Evolutionary conservation across 2,797 vertebrate species (phyloP), one percentile per base, ranked within the genome.

Genomic region (Nyctibius grandis): DNA sequence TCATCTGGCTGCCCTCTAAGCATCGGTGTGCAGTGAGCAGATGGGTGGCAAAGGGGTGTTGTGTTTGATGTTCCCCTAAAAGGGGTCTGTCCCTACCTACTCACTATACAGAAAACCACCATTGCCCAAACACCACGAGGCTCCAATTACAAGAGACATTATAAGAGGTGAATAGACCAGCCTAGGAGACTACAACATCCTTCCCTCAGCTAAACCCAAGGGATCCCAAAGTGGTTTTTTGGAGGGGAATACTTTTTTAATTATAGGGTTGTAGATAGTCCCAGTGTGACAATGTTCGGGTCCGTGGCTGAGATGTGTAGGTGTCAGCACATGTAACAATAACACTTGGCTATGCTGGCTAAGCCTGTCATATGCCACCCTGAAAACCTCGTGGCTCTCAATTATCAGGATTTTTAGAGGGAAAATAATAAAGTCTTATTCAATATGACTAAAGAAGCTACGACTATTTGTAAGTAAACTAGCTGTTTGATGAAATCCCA

Each of bases 201-300:
- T 89, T 53, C n/a, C 19, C 36, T 85, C 34, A 83, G 53, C 23
- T 68, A 68, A 78, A 77, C 12, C 11, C 61, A 64, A 74, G 44
- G 13, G 12, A 40, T 26, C 10, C 5, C 18, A 45, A 57, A 61
- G 22, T n/a, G 18, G 0, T 1, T 40, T 56, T 85, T 70, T 48
- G 4, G 14, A 76, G 17, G 2, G 5, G 16, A 81, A 31, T 42
- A 29, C 1, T 21, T 59, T 48, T 79, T 82, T 8, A 57, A 22
- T 48, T 11, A 6, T 17, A 53, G 10, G 9, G 9, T 5, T 85
- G 31, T 73, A 70, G 51, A 33, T 9, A 77, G 31, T 6, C 5
- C 3, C 36, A 72, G n/a, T 15, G 9, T 69, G 54, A 74, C 29
- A 48, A 51, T 0, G 1, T 77, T 85, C 0, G 1, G 5, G 34